phyloP scores from a whole-genome alignment of 64 coral and sea anemone species.

The Porites australiensis region DNA sequence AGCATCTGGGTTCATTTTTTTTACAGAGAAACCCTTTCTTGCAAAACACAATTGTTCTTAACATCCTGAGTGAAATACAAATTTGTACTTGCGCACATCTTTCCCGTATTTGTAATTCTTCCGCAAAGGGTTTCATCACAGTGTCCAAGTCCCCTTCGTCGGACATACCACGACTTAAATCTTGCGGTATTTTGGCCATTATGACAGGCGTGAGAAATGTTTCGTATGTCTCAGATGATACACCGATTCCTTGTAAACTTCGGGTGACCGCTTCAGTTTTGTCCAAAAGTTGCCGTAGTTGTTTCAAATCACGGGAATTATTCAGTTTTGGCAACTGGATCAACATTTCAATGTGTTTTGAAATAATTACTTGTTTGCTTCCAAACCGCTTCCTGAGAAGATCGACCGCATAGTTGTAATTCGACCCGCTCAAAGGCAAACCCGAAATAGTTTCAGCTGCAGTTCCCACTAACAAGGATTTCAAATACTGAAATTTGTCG shows the following conservation, averaged over 20 bases:
- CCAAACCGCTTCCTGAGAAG: slow-evolving; percentile 35
- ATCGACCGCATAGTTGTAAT: slow-evolving; percentile 64
- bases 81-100: slow-evolving; percentile 10
- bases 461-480: slow-evolving; percentile 43
- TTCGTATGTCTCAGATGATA: slow-evolving; percentile 55
- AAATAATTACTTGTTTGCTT: slow-evolving; percentile 63
- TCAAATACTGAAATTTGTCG: slow-evolving; percentile 68
- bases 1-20: slow-evolving; percentile 61
- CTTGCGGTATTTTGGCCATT: slow-evolving; percentile 64
- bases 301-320: slow-evolving; percentile 18
- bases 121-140: slow-evolving; percentile 11
- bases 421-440: slow-evolving; percentile 55
- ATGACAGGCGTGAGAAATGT: slow-evolving; percentile 64
- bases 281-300: slow-evolving; percentile 51
- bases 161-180: slow-evolving; percentile 38
- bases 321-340: slow-evolving; percentile 54
- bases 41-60: no score
- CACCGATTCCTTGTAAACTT: slow-evolving; percentile 52
- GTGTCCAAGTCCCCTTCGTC: slow-evolving; percentile 47
- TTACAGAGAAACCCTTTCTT: slow-evolving; percentile 61
- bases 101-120: slow-evolving; percentile 52
- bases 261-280: slow-evolving; percentile 38
- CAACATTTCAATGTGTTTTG: slow-evolving; percentile 68
- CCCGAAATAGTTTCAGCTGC: slow-evolving; percentile 65
- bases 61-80: no score